Evolutionary conservation across 2,113 vertebrate genomes (phyloP).

Genomic region (Sander vitreus): DNA sequence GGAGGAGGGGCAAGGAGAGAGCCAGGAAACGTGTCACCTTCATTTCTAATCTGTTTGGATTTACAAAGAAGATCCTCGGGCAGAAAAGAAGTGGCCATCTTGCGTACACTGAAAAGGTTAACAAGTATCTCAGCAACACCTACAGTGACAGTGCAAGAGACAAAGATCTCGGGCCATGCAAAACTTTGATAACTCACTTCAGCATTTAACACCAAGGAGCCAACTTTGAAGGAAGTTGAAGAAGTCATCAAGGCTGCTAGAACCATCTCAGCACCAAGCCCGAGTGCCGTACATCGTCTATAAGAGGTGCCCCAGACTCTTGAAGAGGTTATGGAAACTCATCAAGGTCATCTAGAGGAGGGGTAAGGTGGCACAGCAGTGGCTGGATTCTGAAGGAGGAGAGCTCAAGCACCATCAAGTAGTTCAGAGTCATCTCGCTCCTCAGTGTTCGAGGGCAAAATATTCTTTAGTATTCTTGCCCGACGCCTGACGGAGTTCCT

Average conservation of each 20-base stretch:
- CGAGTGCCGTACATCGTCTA: too few relatives aligned
- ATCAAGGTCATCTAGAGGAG: too few relatives aligned
- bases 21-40: neutral
- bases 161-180: neutral
- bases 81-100: slow-evolving; percentile 7
- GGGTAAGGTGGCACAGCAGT: too few relatives aligned
- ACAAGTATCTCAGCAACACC: neutral
- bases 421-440: too few relatives aligned
- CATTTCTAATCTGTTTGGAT: neutral
- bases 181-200: neutral
- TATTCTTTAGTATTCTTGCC: too few relatives aligned
- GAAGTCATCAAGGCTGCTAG: neutral
- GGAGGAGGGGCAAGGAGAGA: neutral
- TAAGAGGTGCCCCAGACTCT: too few relatives aligned
- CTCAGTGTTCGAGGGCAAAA: too few relatives aligned
- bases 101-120: neutral
- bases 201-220: neutral
- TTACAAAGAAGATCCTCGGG: neutral
- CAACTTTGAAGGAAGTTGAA: neutral
- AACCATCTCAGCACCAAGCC: slow-evolving; percentile 9
- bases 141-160: neutral
- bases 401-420: too few relatives aligned
- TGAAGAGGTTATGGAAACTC: too few relatives aligned
- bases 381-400: too few relatives aligned
- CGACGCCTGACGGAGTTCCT: too few relatives aligned